A percentile compares a stretch with the other conserved stretches of the same genome.
These are phyloP conservation scores for Cydia splendana DNA, from an alignment of 1,140 invertebrate species.

Conservation along the genomic window DNA sequence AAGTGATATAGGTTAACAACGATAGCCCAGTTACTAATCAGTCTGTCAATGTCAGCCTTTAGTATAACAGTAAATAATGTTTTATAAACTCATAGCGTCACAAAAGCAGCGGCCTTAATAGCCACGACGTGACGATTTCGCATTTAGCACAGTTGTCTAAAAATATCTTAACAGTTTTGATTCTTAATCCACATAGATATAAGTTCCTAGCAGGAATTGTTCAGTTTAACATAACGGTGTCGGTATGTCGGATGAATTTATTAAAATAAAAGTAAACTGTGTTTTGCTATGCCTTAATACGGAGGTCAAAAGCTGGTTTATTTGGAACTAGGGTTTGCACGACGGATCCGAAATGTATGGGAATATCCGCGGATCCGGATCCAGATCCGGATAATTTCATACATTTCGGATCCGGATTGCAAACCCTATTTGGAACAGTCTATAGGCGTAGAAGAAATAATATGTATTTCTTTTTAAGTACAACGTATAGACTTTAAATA, in stretches of 20 bases:
- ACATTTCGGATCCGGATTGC: no score
- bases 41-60: not conserved
- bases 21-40: not conserved
- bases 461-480: no score
- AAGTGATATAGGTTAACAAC: not conserved
- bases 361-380: no score
- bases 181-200: not conserved
- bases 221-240: not conserved
- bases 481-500: no score
- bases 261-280: not conserved
- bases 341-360: no score
- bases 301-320: no score
- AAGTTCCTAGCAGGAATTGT: not conserved
- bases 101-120: not conserved
- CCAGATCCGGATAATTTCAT: no score
- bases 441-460: no score
- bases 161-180: not conserved
- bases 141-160: not conserved
- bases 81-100: not conserved
- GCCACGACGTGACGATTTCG: slow-evolving; percentile 8
- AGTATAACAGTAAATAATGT: not conserved
- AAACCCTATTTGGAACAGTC: no score
- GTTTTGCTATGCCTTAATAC: no score
- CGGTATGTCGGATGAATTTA: not conserved
- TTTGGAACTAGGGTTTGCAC: no score